Conservation (phyloP, 2,888 invertebrate genomes). For the Drosophila borealis region DNA sequence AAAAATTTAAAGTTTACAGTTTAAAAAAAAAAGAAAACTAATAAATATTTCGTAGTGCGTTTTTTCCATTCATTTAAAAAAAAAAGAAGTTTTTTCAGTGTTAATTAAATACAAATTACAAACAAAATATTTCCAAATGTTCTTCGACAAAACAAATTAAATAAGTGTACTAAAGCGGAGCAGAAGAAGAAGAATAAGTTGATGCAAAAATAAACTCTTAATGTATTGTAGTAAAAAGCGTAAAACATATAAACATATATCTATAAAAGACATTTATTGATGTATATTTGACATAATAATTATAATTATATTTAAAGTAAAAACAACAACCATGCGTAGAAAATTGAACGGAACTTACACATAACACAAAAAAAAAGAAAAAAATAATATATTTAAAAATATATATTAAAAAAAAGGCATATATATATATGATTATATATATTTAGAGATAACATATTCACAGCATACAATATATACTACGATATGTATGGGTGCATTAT, state of each 20-base stretch:
- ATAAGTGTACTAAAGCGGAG: constrained; percentile 72
- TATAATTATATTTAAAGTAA: constrained; percentile 39
- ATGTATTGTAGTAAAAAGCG: constrained; percentile 63
- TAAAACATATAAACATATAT: constrained; percentile 25
- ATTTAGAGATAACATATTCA: constrained; percentile 17
- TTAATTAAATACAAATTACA: constrained; percentile 61
- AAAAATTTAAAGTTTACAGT: constrained; percentile 44
- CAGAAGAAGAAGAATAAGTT: constrained; percentile 17
- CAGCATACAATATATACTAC: constrained; percentile 23
- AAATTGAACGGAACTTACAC: constrained; percentile 69
- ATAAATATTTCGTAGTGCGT: constrained; percentile 62
- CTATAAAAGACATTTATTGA: constrained; percentile 49
- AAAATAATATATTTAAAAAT: constrained; percentile 11
- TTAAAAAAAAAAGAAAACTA: constrained; percentile 30
- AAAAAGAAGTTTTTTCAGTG: constrained; percentile 55
- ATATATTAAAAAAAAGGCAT: constrained; percentile 3
- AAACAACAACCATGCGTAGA: constrained; percentile 74
- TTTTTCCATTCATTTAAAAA: constrained; percentile 69
- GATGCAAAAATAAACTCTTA: constrained; percentile 36
- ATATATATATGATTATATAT: constrained; percentile 10
- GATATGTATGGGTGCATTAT: constrained; percentile 22
- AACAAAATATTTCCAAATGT: constrained; percentile 56
- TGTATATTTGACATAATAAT: constrained; percentile 67
- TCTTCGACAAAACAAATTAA: constrained; percentile 70
- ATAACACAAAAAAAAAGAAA: constrained; percentile 28